Conservation (phyloP, 2,113 vertebrate genomes). For the Casuarius casuarius region DNA sequence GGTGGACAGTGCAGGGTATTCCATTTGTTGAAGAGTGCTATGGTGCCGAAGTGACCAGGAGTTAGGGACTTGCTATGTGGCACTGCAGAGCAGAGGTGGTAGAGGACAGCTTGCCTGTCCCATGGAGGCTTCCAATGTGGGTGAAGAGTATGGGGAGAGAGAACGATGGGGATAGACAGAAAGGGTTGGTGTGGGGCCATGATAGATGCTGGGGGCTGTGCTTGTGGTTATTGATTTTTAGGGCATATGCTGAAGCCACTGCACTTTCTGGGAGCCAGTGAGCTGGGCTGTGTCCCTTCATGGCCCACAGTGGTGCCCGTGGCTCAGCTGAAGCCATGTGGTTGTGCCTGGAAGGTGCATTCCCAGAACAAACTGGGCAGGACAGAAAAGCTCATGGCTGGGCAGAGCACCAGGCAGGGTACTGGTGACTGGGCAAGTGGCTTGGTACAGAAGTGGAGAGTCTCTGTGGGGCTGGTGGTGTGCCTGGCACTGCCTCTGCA, state of each 20-base stretch:
- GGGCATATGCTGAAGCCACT: not conserved
- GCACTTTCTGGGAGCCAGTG: not conserved
- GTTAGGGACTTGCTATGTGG: not conserved
- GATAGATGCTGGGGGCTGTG: not conserved
- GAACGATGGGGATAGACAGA: accelerated
- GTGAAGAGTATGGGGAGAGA: not conserved
- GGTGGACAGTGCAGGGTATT: not conserved
- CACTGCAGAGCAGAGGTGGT: accelerated
- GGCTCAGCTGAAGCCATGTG: not conserved
- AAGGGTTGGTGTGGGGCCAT: not conserved
- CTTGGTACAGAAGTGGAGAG: not conserved
- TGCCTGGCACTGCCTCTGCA: not conserved
- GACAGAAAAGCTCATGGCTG: not conserved
- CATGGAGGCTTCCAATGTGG: not conserved
- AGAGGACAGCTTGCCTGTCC: accelerated
- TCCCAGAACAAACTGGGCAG: not conserved
- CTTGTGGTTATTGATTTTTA: not conserved
- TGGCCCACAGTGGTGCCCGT: accelerated
- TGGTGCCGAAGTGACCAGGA: not conserved
- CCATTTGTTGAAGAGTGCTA: not conserved
- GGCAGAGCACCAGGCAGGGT: not conserved
- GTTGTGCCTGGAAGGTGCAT: not conserved
- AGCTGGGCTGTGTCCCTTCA: not conserved
- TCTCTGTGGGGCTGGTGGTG: not conserved
- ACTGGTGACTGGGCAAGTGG: not conserved